Evolutionary conservation across 2,888 invertebrate species (phyloP).

Genomic region (Xanthia togata): DNA sequence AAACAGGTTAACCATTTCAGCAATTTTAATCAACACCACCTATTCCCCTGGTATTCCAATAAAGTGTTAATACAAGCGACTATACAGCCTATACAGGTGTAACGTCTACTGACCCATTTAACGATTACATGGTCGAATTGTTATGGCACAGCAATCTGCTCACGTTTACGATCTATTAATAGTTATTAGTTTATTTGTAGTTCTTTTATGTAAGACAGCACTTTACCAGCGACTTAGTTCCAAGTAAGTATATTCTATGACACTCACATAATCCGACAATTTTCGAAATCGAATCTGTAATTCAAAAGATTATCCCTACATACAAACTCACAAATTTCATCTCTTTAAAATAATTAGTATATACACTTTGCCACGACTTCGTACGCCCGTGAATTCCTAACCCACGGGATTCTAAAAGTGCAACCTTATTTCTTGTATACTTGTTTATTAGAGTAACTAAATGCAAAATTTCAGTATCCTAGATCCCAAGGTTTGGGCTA

Average conservation of each 20-base stretch:
- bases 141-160: constrained; percentile 6
- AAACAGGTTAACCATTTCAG: constrained; percentile 22
- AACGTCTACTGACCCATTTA: constrained; percentile 39
- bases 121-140: constrained; percentile 32
- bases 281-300: too few relatives aligned
- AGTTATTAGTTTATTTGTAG: constrained; percentile 7
- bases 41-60: constrained; percentile 20
- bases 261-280: too few relatives aligned
- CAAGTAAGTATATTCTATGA: too few relatives aligned
- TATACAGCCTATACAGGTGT: constrained; percentile 7
- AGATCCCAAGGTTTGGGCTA: background rate
- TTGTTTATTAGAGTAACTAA: background rate
- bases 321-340: too few relatives aligned
- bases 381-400: background rate
- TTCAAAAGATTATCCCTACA: too few relatives aligned
- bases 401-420: background rate
- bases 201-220: background rate
- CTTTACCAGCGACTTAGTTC: background rate
- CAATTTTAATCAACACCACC: constrained; percentile 20
- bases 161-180: constrained; percentile 10
- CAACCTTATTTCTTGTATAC: too few relatives aligned
- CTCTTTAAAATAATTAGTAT: too few relatives aligned
- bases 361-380: background rate
- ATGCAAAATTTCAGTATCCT: background rate
- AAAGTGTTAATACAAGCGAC: constrained; percentile 41